Base-by-base conservation (phyloP, 2,797 vertebrate species). In the Myotis vivesi region DNA sequence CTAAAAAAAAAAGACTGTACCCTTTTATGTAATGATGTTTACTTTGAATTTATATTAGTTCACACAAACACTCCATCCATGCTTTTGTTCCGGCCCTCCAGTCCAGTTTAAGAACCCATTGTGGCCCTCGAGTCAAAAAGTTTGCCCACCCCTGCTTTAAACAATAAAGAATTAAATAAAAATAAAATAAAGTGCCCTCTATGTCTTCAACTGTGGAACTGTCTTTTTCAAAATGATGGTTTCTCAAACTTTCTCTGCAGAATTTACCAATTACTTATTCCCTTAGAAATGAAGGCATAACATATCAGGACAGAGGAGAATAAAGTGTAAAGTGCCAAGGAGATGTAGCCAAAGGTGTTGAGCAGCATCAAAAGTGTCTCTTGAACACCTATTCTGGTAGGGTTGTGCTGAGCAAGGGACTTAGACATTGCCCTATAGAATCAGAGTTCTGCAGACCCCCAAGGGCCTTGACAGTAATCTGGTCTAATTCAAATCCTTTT, bases 161-260 rank as follows among this genome's bases (percentile, higher is more conserved):
- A 59, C 4, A 59, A 59, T 59, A 59, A 28, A 28, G 4, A 28
- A 59, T 59, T 28, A 57, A 25, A 25, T 57, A 57, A 57, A 57
- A 57, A 57, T 46, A 11, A 57, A 57, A 11, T 81, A 72, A 88
- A 85, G 28, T 2, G 7, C 1, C 30, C 8, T 76, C 30, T 53
- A 2, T 89, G 33, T 72, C 41, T 95, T 91, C 46, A 69, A n/a
- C 20, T 33, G 12, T 30, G 22, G 6, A 79, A 91, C 3, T 85
- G n/a, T 89, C 25, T 41, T 94, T 85, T 93, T 73, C 69, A 71
- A 91, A 95, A 51, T 36, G 15, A 85, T 92, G 20, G 49, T 85
- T 93, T 85, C 28, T 80, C 44, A 69, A 19, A 68, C 23, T 46
- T 90, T 49, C 33, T 94, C 23, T 84, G 38, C 87, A 25, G 20